Evolutionary conservation across 1,140 invertebrate species (phyloP).

Genomic region (Hetaerina americana): DNA sequence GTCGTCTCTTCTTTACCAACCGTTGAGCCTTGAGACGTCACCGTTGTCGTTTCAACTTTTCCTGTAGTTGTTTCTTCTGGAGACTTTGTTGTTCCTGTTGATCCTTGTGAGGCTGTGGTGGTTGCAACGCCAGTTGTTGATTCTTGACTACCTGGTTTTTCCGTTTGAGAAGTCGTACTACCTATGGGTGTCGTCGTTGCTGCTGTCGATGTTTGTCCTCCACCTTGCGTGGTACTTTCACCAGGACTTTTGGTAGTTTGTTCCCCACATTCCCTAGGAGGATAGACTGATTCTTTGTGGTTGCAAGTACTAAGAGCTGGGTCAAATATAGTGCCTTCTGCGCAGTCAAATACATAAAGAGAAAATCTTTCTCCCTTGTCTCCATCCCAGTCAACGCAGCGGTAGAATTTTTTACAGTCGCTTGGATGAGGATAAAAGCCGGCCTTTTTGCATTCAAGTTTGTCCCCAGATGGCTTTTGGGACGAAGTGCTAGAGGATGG

Average conservation of each 20-base stretch:
- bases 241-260: not conserved
- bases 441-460: conserved; percentile 32
- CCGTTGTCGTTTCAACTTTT: conserved; percentile 13
- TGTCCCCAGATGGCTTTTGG: conserved; percentile 5
- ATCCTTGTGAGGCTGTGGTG: conserved; percentile 1
- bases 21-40: conserved; percentile 19
- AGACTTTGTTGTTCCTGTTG: conserved; percentile 12
- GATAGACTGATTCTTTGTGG: conserved; percentile 37
- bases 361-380: conserved; percentile 45
- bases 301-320: conserved; percentile 36
- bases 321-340: conserved; percentile 40
- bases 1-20: not conserved
- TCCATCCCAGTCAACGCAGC: conserved; percentile 46
- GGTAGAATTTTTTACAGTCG: conserved; percentile 56
- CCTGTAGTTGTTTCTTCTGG: conserved; percentile 5
- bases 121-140: too few species aligned
- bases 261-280: conserved; percentile 29
- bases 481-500: conserved; percentile 12
- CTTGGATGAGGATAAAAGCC: conserved; percentile 50
- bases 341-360: conserved; percentile 37
- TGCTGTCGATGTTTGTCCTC: conserved; percentile 5
- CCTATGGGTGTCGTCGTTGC: conserved; percentile 10
- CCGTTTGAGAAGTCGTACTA: conserved; percentile 9
- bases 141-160: conserved; percentile 8
- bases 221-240: not conserved